Evolutionary conservation across 2,113 vertebrate genomes (phyloP).

Genomic region (western clawed frog (Xenopus tropicalis)): DNA sequence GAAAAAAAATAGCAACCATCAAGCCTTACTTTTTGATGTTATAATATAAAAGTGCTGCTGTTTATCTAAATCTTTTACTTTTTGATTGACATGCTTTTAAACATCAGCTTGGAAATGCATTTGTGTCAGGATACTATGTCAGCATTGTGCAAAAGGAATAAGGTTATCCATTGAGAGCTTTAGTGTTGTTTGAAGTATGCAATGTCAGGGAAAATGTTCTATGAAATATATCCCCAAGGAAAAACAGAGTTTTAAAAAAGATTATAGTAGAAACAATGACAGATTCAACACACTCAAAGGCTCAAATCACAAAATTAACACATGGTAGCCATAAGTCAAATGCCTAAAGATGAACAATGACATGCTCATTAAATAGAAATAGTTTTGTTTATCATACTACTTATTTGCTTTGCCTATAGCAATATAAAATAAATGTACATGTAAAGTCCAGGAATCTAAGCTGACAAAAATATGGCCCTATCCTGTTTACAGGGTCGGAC

Average conservation of each 20-base stretch:
- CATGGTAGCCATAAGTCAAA: too few relatives aligned
- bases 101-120: slow-evolving; percentile 11
- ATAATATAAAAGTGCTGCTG: neutral
- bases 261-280: neutral
- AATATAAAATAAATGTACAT: too few relatives aligned
- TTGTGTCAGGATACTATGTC: slow-evolving; percentile 24
- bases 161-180: neutral
- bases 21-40: neutral
- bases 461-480: too few relatives aligned
- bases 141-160: too few relatives aligned
- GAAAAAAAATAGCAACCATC: too few relatives aligned
- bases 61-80: slow-evolving; percentile 20
- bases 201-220: slow-evolving; percentile 22
- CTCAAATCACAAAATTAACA: too few relatives aligned
- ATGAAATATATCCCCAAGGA: slow-evolving; percentile 7
- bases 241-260: slow-evolving; percentile 1
- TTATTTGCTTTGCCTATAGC: too few relatives aligned
- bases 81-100: slow-evolving; percentile 19
- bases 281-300: slow-evolving; percentile 1
- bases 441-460: too few relatives aligned
- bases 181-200: slow-evolving; percentile 18
- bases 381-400: too few relatives aligned
- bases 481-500: too few relatives aligned
- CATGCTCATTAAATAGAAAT: too few relatives aligned
- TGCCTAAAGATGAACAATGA: too few relatives aligned